Evolutionary conservation across 1,140 invertebrate genomes (phyloP).

Genomic region (Brachionus asplanchnoidis): DNA sequence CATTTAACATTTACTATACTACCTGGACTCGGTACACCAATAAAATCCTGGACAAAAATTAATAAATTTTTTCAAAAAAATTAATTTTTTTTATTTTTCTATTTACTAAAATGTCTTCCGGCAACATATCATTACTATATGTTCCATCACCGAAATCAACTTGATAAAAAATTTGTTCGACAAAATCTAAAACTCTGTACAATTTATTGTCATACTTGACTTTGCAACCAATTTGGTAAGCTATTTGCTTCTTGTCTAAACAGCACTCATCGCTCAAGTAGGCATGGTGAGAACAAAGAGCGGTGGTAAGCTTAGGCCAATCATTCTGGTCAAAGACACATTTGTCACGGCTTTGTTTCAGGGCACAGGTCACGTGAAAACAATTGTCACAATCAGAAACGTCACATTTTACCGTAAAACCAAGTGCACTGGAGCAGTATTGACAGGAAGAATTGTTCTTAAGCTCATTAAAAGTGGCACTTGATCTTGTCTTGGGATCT

Average conservation of each 20-base stretch:
- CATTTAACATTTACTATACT: slow-evolving; percentile 41
- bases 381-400: slow-evolving; percentile 53
- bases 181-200: slow-evolving; percentile 62
- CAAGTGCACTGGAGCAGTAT: slow-evolving; percentile 45
- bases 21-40: neutral
- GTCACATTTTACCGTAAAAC: slow-evolving; percentile 58
- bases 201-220: slow-evolving; percentile 63
- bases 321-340: slow-evolving; percentile 54
- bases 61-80: neutral
- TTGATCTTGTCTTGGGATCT: slow-evolving; percentile 4
- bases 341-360: slow-evolving; percentile 54
- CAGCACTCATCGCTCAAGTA: neutral
- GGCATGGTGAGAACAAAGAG: slow-evolving; percentile 58
- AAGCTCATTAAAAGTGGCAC: neutral
- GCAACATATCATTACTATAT: slow-evolving; percentile 63
- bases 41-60: neutral
- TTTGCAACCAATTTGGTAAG: slow-evolving; percentile 51
- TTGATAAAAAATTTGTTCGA: slow-evolving; percentile 60
- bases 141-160: slow-evolving; percentile 66
- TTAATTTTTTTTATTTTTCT: neutral
- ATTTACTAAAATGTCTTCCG: slow-evolving; percentile 53
- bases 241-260: neutral
- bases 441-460: slow-evolving; percentile 46
- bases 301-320: slow-evolving; percentile 57
- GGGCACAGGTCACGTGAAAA: slow-evolving; percentile 60